phyloP scores from a whole-genome alignment of 2,888 invertebrate species.

The Euphydryas editha region DNA sequence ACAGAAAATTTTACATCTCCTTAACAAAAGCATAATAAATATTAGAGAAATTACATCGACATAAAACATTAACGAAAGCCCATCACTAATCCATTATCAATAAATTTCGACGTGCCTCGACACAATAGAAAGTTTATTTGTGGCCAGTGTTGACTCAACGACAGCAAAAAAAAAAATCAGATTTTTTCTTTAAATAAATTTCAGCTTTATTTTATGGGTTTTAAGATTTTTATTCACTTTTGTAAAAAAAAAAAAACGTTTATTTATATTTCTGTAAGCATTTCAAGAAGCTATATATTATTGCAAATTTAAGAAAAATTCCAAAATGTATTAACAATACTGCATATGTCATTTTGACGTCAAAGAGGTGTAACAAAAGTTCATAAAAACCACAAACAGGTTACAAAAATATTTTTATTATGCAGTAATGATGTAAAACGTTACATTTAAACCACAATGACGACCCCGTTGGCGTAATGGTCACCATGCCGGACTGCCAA shows the following conservation, averaged over 20 bases:
- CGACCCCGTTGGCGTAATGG: no score
- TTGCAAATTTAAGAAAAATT: neutral
- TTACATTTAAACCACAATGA: no score
- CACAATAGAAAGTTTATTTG: constrained; percentile 82
- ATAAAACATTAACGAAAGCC: constrained; percentile 46
- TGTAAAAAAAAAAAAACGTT: neutral
- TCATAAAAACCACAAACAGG: neutral
- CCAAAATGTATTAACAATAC: constrained; percentile 19
- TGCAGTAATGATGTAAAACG: no score
- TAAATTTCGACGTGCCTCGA: constrained; percentile 71
- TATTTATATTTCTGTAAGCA: constrained; percentile 15
- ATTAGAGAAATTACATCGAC: constrained; percentile 37
- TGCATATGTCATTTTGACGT: constrained; percentile 27
- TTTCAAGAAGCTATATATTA: neutral
- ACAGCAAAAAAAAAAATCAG: constrained; percentile 58
- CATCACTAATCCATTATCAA: constrained; percentile 68
- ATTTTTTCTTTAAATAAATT: neutral
- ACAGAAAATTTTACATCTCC: constrained; percentile 32
- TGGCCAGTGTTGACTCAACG: constrained; percentile 53
- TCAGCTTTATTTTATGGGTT: neutral
- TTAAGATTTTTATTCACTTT: neutral
- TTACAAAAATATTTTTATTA: neutral
- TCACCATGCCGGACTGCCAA: no score
- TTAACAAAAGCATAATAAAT: constrained; percentile 44
- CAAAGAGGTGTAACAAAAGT: neutral